Conservation (phyloP, 2,113 vertebrate species). For the Proterorhinus semilunaris region DNA sequence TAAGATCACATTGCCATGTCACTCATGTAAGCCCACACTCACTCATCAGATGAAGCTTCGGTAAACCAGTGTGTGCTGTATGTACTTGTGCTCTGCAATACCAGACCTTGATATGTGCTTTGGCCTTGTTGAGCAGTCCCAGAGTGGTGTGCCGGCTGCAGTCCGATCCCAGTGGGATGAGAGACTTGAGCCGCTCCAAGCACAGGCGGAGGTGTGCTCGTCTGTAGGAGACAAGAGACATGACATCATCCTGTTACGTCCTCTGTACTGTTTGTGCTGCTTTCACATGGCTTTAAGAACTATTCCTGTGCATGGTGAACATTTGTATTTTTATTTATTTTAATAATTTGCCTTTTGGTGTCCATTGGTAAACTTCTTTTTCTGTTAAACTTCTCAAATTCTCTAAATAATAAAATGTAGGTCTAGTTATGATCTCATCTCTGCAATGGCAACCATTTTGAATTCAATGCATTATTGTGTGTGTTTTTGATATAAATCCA, state of each 20-base stretch:
- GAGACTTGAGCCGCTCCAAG: slow-evolving; percentile 93
- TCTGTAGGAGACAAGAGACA: slow-evolving; percentile 63
- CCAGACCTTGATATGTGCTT: slow-evolving; percentile 94
- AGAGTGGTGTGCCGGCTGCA: slow-evolving; percentile 94
- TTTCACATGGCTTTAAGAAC: too few species aligned
- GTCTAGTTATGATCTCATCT: slow-evolving; percentile 59
- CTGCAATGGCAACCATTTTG: slow-evolving; percentile 57
- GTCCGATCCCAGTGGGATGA: slow-evolving; percentile 93
- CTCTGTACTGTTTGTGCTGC: neutral
- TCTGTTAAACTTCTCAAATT: slow-evolving; percentile 31
- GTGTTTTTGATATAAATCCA: neutral
- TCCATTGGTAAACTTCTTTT: too few species aligned
- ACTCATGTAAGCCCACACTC: neutral
- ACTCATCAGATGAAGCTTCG: neutral
- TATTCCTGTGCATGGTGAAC: too few species aligned
- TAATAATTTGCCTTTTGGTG: too few species aligned
- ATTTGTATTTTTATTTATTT: too few species aligned
- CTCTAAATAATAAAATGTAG: slow-evolving; percentile 60
- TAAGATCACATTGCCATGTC: neutral
- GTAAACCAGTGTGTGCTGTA: neutral
- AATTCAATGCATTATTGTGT: slow-evolving; percentile 1
- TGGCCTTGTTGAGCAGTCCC: slow-evolving; percentile 97
- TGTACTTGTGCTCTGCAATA: slow-evolving; percentile 1
- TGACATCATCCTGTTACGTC: neutral
- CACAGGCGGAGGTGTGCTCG: slow-evolving; percentile 95